Base-by-base conservation (phyloP, 2,113 vertebrate species). In the Urocolius indicus region DNA sequence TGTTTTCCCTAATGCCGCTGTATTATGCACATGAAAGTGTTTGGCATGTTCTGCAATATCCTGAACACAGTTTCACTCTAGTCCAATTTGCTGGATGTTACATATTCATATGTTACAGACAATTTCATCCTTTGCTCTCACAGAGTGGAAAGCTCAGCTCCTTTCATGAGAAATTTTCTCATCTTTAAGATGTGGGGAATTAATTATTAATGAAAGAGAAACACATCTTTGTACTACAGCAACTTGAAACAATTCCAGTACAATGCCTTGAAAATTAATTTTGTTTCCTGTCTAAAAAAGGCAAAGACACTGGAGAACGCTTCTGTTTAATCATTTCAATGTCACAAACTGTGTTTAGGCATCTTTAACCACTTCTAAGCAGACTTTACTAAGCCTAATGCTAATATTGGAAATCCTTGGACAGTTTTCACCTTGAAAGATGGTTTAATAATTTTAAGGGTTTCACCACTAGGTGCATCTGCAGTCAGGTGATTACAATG, bases 181-280 rank as follows among this genome's bases (percentile, higher is more conserved):
- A 43, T 86, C 41, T 90, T 90, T 84, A 75, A 90, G 81, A 90
- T 68, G 38, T 26, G 3, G 29, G 29, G 61, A 94, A 89, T 89
- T 74, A 93, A 80, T 95, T 87, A 81, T 87, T 95, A 81, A 93
- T 61, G 45, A 84, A 71, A 81, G 21, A 81, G 86, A 92, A 93
- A 27, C 13, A 29, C 3, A 0, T 84, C 68, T 93, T 94, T 90
- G 63, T 92, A 48, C 30, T 71, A 12, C 52, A 65, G 34, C 68
- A 94, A 92, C 61, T 90, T 94, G 69, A 84, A 90, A 84, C 62
- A 65, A 69, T 84, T 73, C 41, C 62, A 65, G 52, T 65, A 32
- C 73, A 68, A 5, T 46, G 62, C 84, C 49, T 68, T 78, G 36
- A 74, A 93, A 95, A 84, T 75, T 75, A 84, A 49, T 86, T 93